phyloP scores from a whole-genome alignment of 2,888 invertebrate genomes.

The Luffia ferchaultella region DNA sequence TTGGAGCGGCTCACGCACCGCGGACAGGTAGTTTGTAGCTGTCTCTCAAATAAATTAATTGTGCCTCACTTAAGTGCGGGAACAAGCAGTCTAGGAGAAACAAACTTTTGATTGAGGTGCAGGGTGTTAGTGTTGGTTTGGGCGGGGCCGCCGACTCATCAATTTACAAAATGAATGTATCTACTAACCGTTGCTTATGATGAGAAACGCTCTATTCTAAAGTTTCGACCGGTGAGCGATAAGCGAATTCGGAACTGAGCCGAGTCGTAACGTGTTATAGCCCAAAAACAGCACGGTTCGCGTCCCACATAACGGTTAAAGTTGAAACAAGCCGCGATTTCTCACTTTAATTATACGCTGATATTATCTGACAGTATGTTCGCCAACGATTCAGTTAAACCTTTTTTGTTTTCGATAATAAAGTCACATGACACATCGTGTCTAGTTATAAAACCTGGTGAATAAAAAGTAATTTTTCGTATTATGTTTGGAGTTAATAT shows the following conservation, averaged over 20 bases:
- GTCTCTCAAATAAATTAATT: constrained; percentile 62
- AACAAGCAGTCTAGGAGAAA: constrained; percentile 41
- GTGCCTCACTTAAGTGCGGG: constrained; percentile 52
- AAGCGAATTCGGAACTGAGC: not conserved
- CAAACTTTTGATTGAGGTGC: constrained; percentile 49
- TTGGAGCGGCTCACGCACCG: constrained; percentile 24
- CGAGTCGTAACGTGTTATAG: not conserved
- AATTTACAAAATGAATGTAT: not conserved
- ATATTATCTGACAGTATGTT: no score
- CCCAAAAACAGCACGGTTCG: not conserved
- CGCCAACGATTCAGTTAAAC: no score
- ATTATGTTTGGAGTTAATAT: no score
- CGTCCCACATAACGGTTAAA: not conserved
- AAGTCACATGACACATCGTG: no score
- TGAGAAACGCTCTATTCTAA: not conserved
- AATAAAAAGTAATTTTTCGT: no score
- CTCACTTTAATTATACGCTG: no score
- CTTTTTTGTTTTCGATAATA: no score
- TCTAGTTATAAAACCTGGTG: no score
- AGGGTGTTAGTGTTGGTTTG: constrained; percentile 22
- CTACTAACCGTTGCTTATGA: not conserved
- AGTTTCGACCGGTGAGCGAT: no score
- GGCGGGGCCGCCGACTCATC: not conserved
- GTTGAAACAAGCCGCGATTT: not conserved
- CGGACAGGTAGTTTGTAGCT: constrained; percentile 58